Evolutionary conservation across 92 coral and sea anemone genomes (phyloP).

Genomic region (Nematostella vectensis): DNA sequence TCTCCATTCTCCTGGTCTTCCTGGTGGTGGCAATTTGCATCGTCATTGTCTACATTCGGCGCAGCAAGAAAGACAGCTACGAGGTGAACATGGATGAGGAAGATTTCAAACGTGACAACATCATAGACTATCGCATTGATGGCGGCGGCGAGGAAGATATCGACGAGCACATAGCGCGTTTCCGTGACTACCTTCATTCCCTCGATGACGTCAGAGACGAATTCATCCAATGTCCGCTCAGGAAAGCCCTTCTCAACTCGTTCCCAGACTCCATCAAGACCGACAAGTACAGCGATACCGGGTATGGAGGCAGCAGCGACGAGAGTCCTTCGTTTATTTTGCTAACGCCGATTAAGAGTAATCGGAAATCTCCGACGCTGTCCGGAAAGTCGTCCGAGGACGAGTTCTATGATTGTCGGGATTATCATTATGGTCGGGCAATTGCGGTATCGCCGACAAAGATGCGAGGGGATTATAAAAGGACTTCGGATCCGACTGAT

Average conservation of each 20-base stretch:
- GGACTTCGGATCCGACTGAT: conserved; percentile 17
- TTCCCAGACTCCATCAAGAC: conserved; percentile 11
- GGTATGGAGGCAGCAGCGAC: conserved; percentile 31
- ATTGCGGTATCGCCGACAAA: conserved; percentile 15
- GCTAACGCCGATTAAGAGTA: conserved; percentile 16
- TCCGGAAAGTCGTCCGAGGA: conserved; percentile 22
- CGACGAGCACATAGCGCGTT: conserved; percentile 26
- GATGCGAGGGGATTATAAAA: conserved; percentile 2
- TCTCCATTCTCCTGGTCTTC: conserved; percentile 47
- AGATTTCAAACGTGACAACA: conserved; percentile 72
- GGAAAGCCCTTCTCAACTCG: conserved; percentile 4
- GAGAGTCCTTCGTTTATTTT: conserved; percentile 27
- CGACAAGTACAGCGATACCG: conserved; percentile 11
- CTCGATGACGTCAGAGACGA: conserved; percentile 26
- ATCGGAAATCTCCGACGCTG: conserved; percentile 11
- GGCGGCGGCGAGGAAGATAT: conserved; percentile 78
- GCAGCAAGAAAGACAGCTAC: conserved; percentile 31
- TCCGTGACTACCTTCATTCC: conserved; percentile 38
- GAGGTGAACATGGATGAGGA: conserved; percentile 41
- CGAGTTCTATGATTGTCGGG: conserved; percentile 15
- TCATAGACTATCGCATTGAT: conserved; percentile 67
- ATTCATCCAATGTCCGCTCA: conserved; percentile 3
- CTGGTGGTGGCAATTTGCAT: conserved; percentile 46
- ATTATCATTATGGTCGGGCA: conserved; percentile 26
- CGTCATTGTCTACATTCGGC: conserved; percentile 46